phyloP scores from a whole-genome alignment of 2,888 invertebrate genomes.

The Ametastegia equiseti region DNA sequence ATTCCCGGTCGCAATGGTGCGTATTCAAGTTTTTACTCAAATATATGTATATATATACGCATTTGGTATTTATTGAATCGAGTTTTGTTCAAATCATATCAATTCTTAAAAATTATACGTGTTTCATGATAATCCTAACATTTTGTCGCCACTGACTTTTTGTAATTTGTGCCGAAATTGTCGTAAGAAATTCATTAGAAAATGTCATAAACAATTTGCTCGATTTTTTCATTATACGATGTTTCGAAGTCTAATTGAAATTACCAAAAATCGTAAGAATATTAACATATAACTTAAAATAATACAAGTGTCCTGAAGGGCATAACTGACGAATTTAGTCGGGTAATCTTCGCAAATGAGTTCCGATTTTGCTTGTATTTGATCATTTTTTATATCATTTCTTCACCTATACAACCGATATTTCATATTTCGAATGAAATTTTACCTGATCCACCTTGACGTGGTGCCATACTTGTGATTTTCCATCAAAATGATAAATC shows the following conservation, averaged over 20 bases:
- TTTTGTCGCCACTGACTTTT: not conserved
- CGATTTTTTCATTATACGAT: not conserved
- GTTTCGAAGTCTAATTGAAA: not conserved
- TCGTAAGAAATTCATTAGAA: not conserved
- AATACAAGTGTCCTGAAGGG: not conserved
- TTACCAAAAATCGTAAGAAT: not conserved
- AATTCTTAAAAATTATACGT: not conserved
- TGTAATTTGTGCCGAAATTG: no score
- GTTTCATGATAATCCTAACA: not conserved
- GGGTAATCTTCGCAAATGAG: no score
- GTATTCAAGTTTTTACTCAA: conserved; percentile 48
- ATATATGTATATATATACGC: not conserved
- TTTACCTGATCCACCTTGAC: no score
- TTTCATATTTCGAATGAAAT: no score
- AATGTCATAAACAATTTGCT: not conserved
- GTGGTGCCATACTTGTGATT: no score
- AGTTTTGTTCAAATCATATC: not conserved
- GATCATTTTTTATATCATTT: no score
- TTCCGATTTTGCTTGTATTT: no score
- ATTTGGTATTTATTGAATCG: not conserved
- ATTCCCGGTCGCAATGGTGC: conserved; percentile 86
- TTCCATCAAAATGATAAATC: no score
- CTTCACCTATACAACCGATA: no score
- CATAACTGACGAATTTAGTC: not conserved
- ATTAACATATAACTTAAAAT: not conserved